Evolutionary conservation across 1,140 invertebrate genomes (phyloP).

Genomic region (Dufourea novaeangliae): DNA sequence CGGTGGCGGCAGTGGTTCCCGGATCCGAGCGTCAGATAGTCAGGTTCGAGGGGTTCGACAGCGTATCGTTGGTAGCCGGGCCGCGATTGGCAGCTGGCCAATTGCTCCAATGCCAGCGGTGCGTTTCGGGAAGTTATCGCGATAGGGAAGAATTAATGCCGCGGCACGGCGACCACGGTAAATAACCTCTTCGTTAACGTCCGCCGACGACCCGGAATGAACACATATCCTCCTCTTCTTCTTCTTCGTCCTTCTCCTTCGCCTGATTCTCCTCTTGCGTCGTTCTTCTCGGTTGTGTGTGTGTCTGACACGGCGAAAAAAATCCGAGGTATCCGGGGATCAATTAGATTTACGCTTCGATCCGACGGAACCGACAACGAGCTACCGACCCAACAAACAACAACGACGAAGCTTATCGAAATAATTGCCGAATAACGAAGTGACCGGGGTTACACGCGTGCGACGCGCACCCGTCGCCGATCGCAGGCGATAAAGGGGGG

Average conservation of each 20-base stretch:
- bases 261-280: not conserved
- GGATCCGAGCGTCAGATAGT: slow-evolving; percentile 30
- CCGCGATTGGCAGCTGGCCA: slow-evolving; percentile 65
- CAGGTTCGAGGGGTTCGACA: slow-evolving; percentile 43
- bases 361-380: not conserved
- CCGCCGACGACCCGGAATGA: slow-evolving; percentile 18
- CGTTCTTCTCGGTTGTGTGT: not conserved
- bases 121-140: slow-evolving; percentile 55
- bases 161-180: slow-evolving; percentile 33
- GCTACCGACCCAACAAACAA: not conserved
- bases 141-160: slow-evolving; percentile 61
- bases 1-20: not conserved
- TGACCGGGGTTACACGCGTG: slow-evolving; percentile 20
- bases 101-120: slow-evolving; percentile 61
- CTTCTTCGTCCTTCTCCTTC: too few species aligned
- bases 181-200: slow-evolving; percentile 60
- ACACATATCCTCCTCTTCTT: slow-evolving; percentile 13
- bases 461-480: slow-evolving; percentile 11
- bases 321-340: slow-evolving; percentile 23
- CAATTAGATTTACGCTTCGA: slow-evolving; percentile 32
- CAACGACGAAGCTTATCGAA: slow-evolving; percentile 23
- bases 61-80: slow-evolving; percentile 45
- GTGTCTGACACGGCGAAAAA: not conserved
- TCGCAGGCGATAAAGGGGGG: slow-evolving; percentile 35
- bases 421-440: slow-evolving; percentile 48